Conservation (phyloP, 2,888 invertebrate genomes). For the Petrolisthes manimaculis region DNA sequence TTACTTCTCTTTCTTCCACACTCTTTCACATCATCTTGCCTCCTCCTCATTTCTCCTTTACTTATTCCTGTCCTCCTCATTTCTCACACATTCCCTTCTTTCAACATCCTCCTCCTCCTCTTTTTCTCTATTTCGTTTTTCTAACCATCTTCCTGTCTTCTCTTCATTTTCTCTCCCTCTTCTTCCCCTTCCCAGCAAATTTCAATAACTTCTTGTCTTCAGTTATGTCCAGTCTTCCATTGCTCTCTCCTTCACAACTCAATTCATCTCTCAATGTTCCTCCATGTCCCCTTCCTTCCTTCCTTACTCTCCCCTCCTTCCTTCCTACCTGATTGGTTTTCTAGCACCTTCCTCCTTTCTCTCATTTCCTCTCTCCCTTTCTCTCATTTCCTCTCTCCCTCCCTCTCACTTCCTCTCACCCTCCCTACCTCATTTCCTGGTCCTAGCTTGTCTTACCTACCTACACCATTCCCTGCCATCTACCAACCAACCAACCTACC, state of each 20-base stretch:
- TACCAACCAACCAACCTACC: not conserved
- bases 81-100: not conserved
- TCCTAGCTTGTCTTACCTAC: not conserved
- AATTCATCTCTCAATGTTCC: not conserved
- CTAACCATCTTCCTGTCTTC: not conserved
- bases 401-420: not conserved
- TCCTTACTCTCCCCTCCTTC: no score
- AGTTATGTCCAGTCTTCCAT: not conserved
- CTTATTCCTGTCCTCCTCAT: not conserved
- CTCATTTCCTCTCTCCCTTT: not conserved
- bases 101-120: not conserved
- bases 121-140: not conserved
- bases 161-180: not conserved
- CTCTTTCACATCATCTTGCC: not conserved
- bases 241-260: not conserved
- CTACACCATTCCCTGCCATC: not conserved
- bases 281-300: not conserved
- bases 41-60: not conserved
- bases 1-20: not conserved
- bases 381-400: not conserved
- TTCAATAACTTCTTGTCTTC: not conserved
- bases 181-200: not conserved
- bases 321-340: not conserved
- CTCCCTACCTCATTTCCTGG: not conserved
- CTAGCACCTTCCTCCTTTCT: not conserved